Conservation (phyloP, 2,113 vertebrate genomes). For the Taurulus bubalis region DNA sequence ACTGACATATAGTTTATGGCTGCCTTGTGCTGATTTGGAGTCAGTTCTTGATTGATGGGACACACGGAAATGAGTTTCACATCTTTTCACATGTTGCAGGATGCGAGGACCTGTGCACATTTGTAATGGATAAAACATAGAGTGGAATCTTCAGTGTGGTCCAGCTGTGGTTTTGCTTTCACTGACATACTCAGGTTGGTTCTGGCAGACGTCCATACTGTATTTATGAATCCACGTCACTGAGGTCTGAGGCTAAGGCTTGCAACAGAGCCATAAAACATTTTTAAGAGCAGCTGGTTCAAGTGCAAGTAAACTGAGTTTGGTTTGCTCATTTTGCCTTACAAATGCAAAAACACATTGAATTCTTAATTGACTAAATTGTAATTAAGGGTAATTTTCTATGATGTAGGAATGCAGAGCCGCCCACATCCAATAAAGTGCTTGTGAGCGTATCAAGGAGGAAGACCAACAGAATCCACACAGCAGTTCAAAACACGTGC, state of each 20-base stretch:
- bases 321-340: constrained; percentile 51
- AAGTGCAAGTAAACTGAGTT: constrained; percentile 49
- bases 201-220: constrained; percentile 13
- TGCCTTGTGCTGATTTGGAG: constrained; percentile 37
- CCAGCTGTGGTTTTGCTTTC: constrained; percentile 13
- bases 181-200: background rate
- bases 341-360: constrained; percentile 55
- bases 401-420: constrained; percentile 22
- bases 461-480: constrained; percentile 20
- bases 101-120: constrained; percentile 18
- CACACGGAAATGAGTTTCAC: constrained; percentile 39
- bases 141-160: constrained; percentile 27
- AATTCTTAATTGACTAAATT: constrained; percentile 46
- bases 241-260: constrained; percentile 49
- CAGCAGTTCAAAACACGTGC: constrained; percentile 10
- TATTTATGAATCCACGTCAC: background rate
- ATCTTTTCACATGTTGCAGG: constrained; percentile 29
- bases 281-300: constrained; percentile 51
- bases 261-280: constrained; percentile 51
- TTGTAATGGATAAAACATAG: constrained; percentile 48
- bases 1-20: constrained; percentile 20
- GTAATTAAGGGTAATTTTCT: constrained; percentile 53
- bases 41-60: constrained; percentile 8
- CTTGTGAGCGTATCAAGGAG: constrained; percentile 38
- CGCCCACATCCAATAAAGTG: constrained; percentile 54